phyloP scores from a whole-genome alignment of 2,113 vertebrate genomes.

The Progne subis region DNA sequence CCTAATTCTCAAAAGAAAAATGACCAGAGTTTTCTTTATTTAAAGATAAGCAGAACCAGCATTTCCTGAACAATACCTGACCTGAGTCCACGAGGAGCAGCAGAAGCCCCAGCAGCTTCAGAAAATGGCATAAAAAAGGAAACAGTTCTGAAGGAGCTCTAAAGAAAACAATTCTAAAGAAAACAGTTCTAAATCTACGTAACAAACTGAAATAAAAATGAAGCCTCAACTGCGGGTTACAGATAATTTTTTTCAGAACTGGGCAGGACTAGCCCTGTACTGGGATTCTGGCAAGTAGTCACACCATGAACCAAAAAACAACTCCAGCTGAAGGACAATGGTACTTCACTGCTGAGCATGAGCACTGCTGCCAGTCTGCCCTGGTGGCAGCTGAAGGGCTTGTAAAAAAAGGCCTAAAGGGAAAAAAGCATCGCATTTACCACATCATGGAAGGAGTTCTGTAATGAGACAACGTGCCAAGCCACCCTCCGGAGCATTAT shows the following conservation, averaged over 20 bases:
- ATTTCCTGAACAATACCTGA: neutral
- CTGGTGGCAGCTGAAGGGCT: neutral
- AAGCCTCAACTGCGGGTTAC: neutral
- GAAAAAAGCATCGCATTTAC: neutral
- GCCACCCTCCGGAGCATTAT: neutral
- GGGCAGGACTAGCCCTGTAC: neutral
- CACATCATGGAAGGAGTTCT: neutral
- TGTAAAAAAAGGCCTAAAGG: neutral
- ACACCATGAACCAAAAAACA: neutral
- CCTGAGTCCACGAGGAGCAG: neutral
- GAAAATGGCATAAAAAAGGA: accelerated
- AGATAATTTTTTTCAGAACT: neutral
- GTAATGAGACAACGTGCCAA: neutral
- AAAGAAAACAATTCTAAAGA: neutral
- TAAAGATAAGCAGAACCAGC: neutral
- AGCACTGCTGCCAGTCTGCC: neutral
- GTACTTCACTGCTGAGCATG: neutral
- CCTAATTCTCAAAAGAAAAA: neutral
- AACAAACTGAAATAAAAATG: neutral
- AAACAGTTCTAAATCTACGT: neutral
- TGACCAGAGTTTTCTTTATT: neutral
- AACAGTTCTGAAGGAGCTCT: neutral
- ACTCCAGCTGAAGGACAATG: neutral
- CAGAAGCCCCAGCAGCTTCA: neutral
- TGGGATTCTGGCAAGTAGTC: neutral